Evolutionary conservation across 37 sponge, comb jelly and placozoan genomes (phyloP).

Genomic region (Beroe forskalii): DNA sequence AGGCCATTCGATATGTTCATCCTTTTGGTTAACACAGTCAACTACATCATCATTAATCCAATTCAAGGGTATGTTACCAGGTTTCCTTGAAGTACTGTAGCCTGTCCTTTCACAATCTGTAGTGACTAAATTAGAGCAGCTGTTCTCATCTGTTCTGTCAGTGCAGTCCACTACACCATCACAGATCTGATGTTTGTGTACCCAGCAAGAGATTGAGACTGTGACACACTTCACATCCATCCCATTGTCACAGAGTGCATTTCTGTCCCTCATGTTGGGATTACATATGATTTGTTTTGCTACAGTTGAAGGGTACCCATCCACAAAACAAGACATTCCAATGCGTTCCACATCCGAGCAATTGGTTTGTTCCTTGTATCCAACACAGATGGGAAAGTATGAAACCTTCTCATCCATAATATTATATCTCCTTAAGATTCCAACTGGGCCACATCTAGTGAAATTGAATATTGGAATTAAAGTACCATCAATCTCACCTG

Average conservation of each 20-base stretch:
- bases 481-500: neutral
- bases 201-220: neutral
- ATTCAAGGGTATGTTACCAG: neutral
- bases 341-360: neutral
- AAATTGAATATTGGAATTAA: neutral
- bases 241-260: neutral
- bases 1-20: neutral
- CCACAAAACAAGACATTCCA: neutral
- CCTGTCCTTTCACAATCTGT: neutral
- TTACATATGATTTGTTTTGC: neutral
- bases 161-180: neutral
- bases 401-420: neutral
- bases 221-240: neutral
- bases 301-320: neutral
- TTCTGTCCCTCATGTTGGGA: neutral
- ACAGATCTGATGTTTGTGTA: neutral
- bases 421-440: neutral
- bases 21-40: neutral
- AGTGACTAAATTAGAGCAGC: neutral
- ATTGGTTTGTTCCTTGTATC: neutral
- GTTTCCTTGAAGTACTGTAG: neutral
- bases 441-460: neutral
- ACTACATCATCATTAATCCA: neutral
- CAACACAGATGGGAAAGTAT: neutral
- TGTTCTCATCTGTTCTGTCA: neutral